Conservation (phyloP, 2,797 vertebrate species). For the Spea hammondii region DNA sequence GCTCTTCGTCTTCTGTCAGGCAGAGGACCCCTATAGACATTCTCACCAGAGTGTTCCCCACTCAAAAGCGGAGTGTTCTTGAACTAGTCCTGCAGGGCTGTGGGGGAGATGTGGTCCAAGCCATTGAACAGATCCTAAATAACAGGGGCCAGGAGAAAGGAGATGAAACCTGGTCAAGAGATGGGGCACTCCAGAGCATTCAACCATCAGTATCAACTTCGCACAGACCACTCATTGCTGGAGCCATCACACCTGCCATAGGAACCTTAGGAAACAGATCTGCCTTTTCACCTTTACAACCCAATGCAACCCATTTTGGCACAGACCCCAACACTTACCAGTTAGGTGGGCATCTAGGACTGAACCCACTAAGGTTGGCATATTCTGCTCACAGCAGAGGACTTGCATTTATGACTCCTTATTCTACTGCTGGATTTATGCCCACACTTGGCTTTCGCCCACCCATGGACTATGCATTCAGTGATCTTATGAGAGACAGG, state of each 20-base stretch:
- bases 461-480: constrained; percentile 97
- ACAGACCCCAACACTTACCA: constrained; percentile 85
- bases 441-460: constrained; percentile 94
- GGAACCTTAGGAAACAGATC: constrained; percentile 88
- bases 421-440: constrained; percentile 93
- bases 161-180: constrained; percentile 79
- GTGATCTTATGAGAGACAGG: constrained; percentile 95
- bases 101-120: constrained; percentile 96
- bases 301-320: constrained; percentile 89
- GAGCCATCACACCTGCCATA: constrained; percentile 83
- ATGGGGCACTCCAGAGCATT: constrained; percentile 73
- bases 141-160: constrained; percentile 79
- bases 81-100: constrained; percentile 96
- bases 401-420: constrained; percentile 96
- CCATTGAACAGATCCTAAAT: constrained; percentile 98
- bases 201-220: constrained; percentile 69
- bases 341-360: constrained; percentile 86
- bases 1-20: constrained; percentile 76
- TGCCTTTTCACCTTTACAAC: constrained; percentile 93
- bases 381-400: constrained; percentile 97
- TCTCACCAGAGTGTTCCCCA: constrained; percentile 92
- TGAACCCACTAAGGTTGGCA: constrained; percentile 92
- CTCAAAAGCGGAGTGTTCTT: constrained; percentile 91
- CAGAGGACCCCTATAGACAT: constrained; percentile 98
- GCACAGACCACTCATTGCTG: constrained; percentile 85